Percentiles rank a stretch among this genome's conserved stretches.
phyloP scores from a whole-genome alignment of 2,113 vertebrate genomes.

The Paramisgurnus dabryanus region DNA sequence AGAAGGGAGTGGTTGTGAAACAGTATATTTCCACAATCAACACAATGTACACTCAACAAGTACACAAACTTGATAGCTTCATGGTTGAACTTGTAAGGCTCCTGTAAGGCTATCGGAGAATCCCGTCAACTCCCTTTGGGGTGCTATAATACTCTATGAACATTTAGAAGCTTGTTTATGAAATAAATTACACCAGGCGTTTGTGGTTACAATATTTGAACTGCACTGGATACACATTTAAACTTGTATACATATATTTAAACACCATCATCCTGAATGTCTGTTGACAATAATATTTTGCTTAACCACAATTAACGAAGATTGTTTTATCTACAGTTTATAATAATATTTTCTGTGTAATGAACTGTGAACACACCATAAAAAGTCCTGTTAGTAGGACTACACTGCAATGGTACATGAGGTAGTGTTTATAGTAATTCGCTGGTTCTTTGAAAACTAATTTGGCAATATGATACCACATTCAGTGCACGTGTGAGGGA shows the following conservation, averaged over 20 bases:
- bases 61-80: conserved; percentile 3
- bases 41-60: background rate
- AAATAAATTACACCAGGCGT: conserved; percentile 42
- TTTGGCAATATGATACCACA: background rate
- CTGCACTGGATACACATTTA: conserved; percentile 1
- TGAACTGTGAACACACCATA: too few species aligned
- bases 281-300: background rate
- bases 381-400: too few species aligned
- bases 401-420: background rate
- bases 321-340: too few species aligned
- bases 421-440: background rate
- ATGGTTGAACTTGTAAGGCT: conserved; percentile 21
- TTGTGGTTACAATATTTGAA: background rate
- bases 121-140: conserved; percentile 42
- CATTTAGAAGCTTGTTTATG: conserved; percentile 43
- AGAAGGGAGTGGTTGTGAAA: conserved; percentile 40
- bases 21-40: conserved; percentile 21
- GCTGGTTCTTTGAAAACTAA: background rate
- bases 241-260: background rate
- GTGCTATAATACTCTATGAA: background rate
- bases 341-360: too few species aligned
- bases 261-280: background rate
- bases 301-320: background rate
- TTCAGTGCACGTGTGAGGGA: background rate
- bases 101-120: conserved; percentile 45